phyloP scores from a whole-genome alignment of 2,113 vertebrate species.

The Tylochromis polylepis region DNA sequence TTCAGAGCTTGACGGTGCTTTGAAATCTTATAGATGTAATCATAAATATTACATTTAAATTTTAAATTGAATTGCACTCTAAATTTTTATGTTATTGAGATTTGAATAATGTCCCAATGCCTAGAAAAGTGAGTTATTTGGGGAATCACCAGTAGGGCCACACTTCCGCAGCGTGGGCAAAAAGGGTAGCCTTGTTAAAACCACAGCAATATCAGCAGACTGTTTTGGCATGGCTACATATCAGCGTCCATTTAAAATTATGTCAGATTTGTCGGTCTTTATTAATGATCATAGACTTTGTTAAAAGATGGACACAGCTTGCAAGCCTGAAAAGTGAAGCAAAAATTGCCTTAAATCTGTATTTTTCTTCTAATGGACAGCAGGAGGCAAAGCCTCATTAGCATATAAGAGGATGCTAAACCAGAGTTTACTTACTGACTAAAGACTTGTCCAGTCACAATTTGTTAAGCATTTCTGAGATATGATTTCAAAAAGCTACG shows the following conservation, averaged over 20 bases:
- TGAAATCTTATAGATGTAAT: neutral
- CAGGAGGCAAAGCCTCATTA: fast-evolving
- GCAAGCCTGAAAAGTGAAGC: neutral
- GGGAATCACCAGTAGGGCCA: neutral
- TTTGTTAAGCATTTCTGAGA: neutral
- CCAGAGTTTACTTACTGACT: neutral
- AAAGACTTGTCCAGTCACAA: neutral
- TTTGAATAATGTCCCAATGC: neutral
- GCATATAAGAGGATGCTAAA: neutral
- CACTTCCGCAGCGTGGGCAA: neutral
- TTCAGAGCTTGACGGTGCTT: neutral
- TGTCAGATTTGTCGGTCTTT: neutral
- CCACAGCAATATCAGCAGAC: neutral
- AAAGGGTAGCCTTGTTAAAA: neutral
- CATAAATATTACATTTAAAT: neutral
- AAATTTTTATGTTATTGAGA: neutral
- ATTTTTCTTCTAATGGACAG: neutral
- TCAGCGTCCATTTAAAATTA: neutral
- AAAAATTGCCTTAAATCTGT: neutral
- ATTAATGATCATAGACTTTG: neutral
- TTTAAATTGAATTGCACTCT: fast-evolving
- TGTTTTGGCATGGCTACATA: neutral
- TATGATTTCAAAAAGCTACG: neutral
- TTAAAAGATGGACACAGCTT: neutral
- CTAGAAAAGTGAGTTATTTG: neutral